These are phyloP conservation scores for Heliothis peltigera DNA, from an alignment of 2,888 invertebrate species.

Conservation along the genomic window DNA sequence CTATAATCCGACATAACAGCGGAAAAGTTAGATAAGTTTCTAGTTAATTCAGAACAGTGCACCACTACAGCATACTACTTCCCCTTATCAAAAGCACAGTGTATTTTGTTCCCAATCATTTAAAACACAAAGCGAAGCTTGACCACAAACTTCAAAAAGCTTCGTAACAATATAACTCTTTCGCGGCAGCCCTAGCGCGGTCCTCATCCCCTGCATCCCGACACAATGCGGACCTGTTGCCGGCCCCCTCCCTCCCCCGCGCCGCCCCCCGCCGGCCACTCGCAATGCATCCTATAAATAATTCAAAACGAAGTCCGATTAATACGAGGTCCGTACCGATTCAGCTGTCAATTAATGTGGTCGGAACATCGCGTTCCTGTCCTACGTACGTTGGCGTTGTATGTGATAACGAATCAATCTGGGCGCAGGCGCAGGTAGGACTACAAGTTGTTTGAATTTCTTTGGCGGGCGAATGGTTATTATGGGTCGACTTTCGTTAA, in stretches of 20 bases:
- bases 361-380: slow-evolving; percentile 62
- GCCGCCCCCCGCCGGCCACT: slow-evolving; percentile 64
- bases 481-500: too few relatives aligned
- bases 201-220: slow-evolving; percentile 83
- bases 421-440: slow-evolving; percentile 24
- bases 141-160: background rate
- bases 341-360: slow-evolving; percentile 87
- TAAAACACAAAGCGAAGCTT: background rate
- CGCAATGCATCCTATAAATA: slow-evolving; percentile 84
- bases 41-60: too few relatives aligned
- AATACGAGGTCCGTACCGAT: slow-evolving; percentile 86
- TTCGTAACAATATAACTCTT: slow-evolving; percentile 31
- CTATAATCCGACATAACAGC: too few relatives aligned
- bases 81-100: too few relatives aligned
- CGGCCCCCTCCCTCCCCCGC: slow-evolving; percentile 50
- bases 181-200: slow-evolving; percentile 69
- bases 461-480: too few relatives aligned
- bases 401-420: slow-evolving; percentile 63
- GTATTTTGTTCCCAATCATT: too few relatives aligned
- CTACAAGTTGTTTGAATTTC: slow-evolving; percentile 22
- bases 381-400: slow-evolving; percentile 34
- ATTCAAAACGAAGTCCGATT: slow-evolving; percentile 84
- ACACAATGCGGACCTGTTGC: slow-evolving; percentile 87
- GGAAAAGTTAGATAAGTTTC: too few relatives aligned
- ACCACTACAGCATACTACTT: too few relatives aligned